Base-by-base conservation (phyloP, 2,113 vertebrate genomes). In the Platycercus adscitus region DNA sequence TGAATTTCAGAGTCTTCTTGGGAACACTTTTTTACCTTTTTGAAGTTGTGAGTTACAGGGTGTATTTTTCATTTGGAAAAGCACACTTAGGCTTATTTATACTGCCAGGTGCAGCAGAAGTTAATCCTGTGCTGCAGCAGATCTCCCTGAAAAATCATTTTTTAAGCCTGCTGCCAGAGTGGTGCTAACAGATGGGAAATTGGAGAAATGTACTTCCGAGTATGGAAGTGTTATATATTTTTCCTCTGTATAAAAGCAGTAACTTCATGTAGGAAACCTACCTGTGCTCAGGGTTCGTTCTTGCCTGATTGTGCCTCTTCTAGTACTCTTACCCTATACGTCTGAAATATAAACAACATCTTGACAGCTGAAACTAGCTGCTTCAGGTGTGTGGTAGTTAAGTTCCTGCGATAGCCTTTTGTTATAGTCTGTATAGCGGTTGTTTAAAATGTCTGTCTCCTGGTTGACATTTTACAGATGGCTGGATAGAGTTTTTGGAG, bases 241-340 rank as follows among this genome's bases (percentile, higher is more conserved):
- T 9, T 73, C 13, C 23, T 20, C 10, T 55, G 8, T 71, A 21
- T 66, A n/a, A 82, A 82, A 90, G 49, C 10, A 41, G 11, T 71
- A 58, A 10, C 17, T 69, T 83, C 2, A 28, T 0, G 0, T 9
- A 49, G 49, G n/a, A 66, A 11, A 24, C 4, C 0, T 19, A 3
- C 9, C 5, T 47, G 31, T 43, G 39, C 44, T 58, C 4, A 55
- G 9, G 19, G 14, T 50, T 73, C 0, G 0, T 65, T 91, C 24
- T 66, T 6, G 2, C 11, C 16, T 49, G 14, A 2, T 6, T 68
- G 15, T 50, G 3, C 29, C 11, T 44, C 8, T 81, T 71, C 4
- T 17, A 21, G 7, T 73, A 21, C 26, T 80, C 31, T 21, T 50
- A 10, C 5, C 28, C 14, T 12, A 1, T 35, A 3, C 3, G 2